phyloP scores from a whole-genome alignment of 2,888 invertebrate genomes.

The Ommatoiulus sabulosus region DNA sequence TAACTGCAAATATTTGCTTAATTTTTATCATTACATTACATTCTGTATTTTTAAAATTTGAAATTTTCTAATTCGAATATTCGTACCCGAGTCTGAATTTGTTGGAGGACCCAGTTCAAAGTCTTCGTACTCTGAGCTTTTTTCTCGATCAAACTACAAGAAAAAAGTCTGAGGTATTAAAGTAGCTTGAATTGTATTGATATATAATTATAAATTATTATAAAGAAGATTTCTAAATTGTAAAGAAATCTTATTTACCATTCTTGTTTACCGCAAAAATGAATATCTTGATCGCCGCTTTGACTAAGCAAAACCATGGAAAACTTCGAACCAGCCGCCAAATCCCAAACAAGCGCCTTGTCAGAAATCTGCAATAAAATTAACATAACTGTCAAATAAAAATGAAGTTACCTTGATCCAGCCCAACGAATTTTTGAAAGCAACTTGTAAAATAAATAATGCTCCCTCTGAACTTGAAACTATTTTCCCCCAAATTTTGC shows the following conservation, averaged over 20 bases:
- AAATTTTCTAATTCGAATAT: background rate
- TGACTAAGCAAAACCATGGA: constrained; percentile 76
- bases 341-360: constrained; percentile 70
- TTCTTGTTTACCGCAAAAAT: constrained; percentile 79
- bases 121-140: background rate
- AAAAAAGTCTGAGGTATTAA: background rate
- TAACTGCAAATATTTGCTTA: background rate
- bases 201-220: background rate
- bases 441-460: too few species aligned
- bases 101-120: background rate
- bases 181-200: too few species aligned
- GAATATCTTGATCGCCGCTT: constrained; percentile 73
- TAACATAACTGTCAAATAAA: background rate
- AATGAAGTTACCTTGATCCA: too few species aligned
- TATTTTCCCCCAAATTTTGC: too few species aligned
- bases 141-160: background rate
- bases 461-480: too few species aligned
- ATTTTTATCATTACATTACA: too few species aligned
- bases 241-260: constrained; percentile 70
- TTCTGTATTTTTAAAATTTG: background rate
- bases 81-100: background rate
- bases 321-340: constrained; percentile 76
- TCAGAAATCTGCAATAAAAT: constrained; percentile 51
- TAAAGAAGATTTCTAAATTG: constrained; percentile 28
- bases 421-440: too few species aligned